phyloP scores from a whole-genome alignment of 2,113 vertebrate species.

The Alectura lathami region DNA sequence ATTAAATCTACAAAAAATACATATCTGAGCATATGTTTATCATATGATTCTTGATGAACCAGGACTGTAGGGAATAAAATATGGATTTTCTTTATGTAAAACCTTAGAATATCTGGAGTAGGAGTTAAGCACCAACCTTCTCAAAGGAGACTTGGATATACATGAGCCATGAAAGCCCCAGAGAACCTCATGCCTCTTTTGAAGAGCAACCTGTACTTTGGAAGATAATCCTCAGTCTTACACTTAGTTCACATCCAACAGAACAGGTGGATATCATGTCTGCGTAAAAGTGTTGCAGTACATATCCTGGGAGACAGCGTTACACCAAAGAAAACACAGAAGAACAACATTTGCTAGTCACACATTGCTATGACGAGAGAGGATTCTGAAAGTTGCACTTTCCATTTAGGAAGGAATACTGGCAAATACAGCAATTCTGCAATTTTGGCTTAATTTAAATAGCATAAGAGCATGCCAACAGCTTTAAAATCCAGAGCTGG shows the following conservation, averaged over 20 bases:
- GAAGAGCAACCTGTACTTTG: background rate
- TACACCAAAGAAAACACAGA: background rate
- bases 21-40: background rate
- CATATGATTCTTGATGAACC: background rate
- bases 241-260: fast-evolving
- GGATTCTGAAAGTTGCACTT: background rate
- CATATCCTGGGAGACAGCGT: background rate
- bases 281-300: background rate
- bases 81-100: background rate
- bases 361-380: fast-evolving
- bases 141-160: background rate
- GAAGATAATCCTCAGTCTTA: background rate
- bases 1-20: background rate
- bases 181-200: background rate
- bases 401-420: background rate
- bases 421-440: background rate
- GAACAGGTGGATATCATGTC: background rate
- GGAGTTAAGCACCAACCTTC: background rate
- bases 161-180: background rate
- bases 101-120: background rate
- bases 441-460: background rate
- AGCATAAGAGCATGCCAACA: background rate
- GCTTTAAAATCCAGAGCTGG: background rate
- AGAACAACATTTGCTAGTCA: background rate
- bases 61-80: background rate